These are phyloP conservation scores for Acleris holmiana DNA, from an alignment of 2,888 invertebrate species.

Conservation along the genomic window DNA sequence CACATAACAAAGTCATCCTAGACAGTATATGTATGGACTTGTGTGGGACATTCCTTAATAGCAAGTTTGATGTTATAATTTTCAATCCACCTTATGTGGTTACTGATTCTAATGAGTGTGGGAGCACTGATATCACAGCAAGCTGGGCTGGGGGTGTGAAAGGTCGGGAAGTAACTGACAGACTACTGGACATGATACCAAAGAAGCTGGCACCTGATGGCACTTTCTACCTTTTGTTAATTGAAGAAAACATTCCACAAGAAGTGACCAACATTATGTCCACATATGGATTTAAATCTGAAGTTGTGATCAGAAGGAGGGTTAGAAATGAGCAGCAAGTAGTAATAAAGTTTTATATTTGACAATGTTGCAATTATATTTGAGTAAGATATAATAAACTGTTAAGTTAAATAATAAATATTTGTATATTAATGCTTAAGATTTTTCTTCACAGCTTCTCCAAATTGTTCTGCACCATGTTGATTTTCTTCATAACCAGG, in stretches of 20 bases:
- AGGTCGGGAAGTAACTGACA: slow-evolving; percentile 91
- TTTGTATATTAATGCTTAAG: slow-evolving; percentile 53
- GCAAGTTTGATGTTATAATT: slow-evolving; percentile 92
- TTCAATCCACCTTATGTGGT: slow-evolving; percentile 99
- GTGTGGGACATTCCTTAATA: slow-evolving; percentile 78
- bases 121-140: slow-evolving; percentile 79
- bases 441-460: slow-evolving; percentile 83
- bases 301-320: slow-evolving; percentile 88
- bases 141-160: slow-evolving; percentile 92
- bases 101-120: slow-evolving; percentile 90
- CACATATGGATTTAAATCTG: slow-evolving; percentile 83
- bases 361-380: slow-evolving; percentile 44
- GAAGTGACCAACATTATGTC: slow-evolving; percentile 87
- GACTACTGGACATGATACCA: slow-evolving; percentile 88
- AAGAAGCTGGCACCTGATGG: slow-evolving; percentile 89
- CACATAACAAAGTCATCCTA: slow-evolving; percentile 86
- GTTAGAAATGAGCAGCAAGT: slow-evolving; percentile 94
- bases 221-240: slow-evolving; percentile 93
- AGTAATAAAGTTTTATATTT: slow-evolving; percentile 87
- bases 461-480: slow-evolving; percentile 84
- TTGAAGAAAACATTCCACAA: slow-evolving; percentile 94
- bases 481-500: slow-evolving; percentile 85
- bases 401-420: slow-evolving; percentile 44
- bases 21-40: slow-evolving; percentile 88
- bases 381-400: slow-evolving; percentile 40